phyloP scores from a whole-genome alignment of 2,888 invertebrate species.

The Lordiphosa andalusiaca region DNA sequence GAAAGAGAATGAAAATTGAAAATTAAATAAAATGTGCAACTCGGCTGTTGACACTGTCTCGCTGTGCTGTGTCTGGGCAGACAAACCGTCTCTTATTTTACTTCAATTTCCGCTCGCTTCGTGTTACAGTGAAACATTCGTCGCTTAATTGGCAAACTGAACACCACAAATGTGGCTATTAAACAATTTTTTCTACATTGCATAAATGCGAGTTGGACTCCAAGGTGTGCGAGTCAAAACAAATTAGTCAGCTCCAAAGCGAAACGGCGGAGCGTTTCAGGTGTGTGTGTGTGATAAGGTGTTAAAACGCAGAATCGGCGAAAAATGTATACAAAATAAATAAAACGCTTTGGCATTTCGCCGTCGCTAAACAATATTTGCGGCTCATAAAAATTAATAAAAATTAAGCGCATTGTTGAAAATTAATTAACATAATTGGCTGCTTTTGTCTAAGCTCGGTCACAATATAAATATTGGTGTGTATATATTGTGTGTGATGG shows the following conservation, averaged over 20 bases:
- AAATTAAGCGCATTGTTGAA: slow-evolving; percentile 51
- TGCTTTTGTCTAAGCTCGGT: slow-evolving; percentile 38
- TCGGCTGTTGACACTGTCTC: slow-evolving; percentile 8
- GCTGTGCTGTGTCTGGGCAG: slow-evolving; percentile 31
- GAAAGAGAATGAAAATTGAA: slow-evolving; percentile 36
- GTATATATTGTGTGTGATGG: slow-evolving; percentile 16
- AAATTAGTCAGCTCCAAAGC: slow-evolving; percentile 11
- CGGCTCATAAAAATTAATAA: slow-evolving; percentile 69
- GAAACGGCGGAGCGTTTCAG: slow-evolving; percentile 16
- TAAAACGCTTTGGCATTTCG: slow-evolving; percentile 25
- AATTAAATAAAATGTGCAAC: slow-evolving; percentile 28
- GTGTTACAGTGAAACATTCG: slow-evolving; percentile 47
- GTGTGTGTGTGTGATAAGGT: slow-evolving; percentile 23
- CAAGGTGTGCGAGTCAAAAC: slow-evolving; percentile 34
- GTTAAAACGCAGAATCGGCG: slow-evolving; percentile 66
- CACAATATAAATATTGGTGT: slow-evolving; percentile 18
- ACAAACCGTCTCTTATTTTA: slow-evolving; percentile 45
- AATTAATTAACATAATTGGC: slow-evolving; percentile 71
- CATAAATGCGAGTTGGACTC: slow-evolving; percentile 20
- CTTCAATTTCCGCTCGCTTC: slow-evolving; percentile 57
- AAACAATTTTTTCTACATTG: slow-evolving; percentile 34
- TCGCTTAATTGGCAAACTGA: slow-evolving; percentile 53
- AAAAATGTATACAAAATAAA: slow-evolving; percentile 17
- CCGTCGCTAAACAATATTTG: slow-evolving; percentile 59
- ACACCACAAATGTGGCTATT: slow-evolving; percentile 41